A percentile compares a stretch with the other conserved stretches of the same genome.
Conservation (phyloP, 2,888 invertebrate genomes). For the Heliconius ismenius region DNA sequence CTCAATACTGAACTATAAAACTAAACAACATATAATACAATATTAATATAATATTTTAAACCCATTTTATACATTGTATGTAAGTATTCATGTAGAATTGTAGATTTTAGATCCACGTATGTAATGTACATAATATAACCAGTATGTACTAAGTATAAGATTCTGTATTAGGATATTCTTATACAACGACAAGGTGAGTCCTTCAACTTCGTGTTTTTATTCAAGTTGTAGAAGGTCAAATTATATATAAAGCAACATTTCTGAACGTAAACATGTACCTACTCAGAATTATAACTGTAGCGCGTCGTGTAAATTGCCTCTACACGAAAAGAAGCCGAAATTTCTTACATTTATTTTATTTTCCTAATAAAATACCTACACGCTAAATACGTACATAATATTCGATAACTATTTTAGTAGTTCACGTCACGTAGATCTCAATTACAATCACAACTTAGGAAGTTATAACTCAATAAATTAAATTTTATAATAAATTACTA, state of each 20-base stretch:
- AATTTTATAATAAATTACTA: background rate
- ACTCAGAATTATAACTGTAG: background rate
- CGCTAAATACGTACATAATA: background rate
- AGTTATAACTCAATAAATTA: background rate
- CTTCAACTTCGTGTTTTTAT: slow-evolving; percentile 27
- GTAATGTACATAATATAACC: background rate
- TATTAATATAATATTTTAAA: background rate
- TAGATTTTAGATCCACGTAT: background rate
- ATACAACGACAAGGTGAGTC: slow-evolving; percentile 28
- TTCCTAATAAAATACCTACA: background rate
- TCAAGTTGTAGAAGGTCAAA: slow-evolving; percentile 6
- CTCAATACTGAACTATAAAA: too few relatives aligned
- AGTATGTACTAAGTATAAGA: background rate
- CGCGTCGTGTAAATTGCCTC: slow-evolving; percentile 1
- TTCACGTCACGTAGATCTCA: background rate
- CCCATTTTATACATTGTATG: background rate
- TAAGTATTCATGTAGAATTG: background rate
- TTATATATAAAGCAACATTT: background rate
- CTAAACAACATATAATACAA: background rate
- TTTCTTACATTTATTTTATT: background rate
- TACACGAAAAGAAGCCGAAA: background rate
- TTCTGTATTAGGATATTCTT: slow-evolving; percentile 12
- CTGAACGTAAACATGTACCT: background rate
- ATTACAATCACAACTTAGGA: background rate
- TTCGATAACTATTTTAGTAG: too few relatives aligned